Percentiles rank a stretch among this genome's conserved stretches.
phyloP scores from a whole-genome alignment of 2,888 invertebrate genomes.

The Diplolepis rosae region DNA sequence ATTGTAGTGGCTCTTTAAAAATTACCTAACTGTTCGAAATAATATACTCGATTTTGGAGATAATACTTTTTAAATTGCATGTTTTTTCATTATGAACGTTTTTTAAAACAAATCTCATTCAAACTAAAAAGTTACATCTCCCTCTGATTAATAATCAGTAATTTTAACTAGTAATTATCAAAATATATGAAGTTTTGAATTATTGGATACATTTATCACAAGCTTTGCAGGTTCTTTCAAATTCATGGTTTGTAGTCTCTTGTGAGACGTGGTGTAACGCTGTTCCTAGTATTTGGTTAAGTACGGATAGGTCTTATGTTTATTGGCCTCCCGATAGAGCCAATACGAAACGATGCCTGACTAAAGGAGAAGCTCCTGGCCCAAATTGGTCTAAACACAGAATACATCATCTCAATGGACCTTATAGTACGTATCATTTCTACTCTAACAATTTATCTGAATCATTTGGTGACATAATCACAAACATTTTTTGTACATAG shows the following conservation, averaged over 20 bases:
- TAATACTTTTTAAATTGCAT: too few relatives aligned
- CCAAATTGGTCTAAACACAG: not conserved
- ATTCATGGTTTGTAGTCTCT: not conserved
- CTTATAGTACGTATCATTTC: not conserved
- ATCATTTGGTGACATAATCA: not conserved
- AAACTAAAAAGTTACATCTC: not conserved
- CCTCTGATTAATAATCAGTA: not conserved
- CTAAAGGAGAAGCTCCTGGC: not conserved
- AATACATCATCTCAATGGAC: not conserved
- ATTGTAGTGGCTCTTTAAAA: not conserved
- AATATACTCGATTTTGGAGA: not conserved
- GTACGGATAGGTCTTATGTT: not conserved
- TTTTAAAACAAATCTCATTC: not conserved
- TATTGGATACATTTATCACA: not conserved
- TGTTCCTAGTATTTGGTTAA: constrained; percentile 2
- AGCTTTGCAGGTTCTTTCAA: not conserved
- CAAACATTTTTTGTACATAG: not conserved
- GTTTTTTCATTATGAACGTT: not conserved
- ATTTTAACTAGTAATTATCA: too few relatives aligned
- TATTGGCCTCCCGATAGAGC: not conserved
- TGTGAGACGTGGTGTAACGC: not conserved
- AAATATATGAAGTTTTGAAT: not conserved
- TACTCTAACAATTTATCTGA: not conserved
- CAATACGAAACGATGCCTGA: not conserved
- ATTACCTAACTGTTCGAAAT: not conserved